A percentile compares a stretch with the other conserved stretches of the same genome.
Evolutionary conservation across 2,113 vertebrate genomes (phyloP).

Genomic region (Neodon shergylaensis): DNA sequence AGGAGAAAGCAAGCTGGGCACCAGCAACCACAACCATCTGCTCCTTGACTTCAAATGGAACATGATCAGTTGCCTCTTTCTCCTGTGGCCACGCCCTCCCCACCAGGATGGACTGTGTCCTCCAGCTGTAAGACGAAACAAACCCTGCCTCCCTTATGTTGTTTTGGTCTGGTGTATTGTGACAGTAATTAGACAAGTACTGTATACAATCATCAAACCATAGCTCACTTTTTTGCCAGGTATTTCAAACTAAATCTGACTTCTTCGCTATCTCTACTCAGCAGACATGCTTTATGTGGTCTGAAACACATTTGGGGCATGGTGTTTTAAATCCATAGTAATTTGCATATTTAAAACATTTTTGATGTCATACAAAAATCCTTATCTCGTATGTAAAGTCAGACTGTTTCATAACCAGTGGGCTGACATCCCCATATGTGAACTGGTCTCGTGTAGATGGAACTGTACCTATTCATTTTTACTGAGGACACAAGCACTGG

Average conservation of each 20-base stretch:
- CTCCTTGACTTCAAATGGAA: background rate
- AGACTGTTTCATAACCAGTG: background rate
- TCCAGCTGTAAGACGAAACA: background rate
- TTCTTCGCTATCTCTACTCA: background rate
- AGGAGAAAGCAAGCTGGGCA: background rate
- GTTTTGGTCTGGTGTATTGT: background rate
- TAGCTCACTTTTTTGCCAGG: background rate
- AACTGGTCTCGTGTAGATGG: background rate
- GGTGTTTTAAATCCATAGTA: background rate
- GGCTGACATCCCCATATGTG: background rate
- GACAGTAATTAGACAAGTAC: background rate
- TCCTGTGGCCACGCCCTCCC: background rate
- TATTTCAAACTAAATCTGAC: background rate
- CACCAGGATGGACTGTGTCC: background rate
- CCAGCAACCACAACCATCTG: background rate
- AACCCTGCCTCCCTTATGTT: background rate
- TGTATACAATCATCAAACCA: background rate
- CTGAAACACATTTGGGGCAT: background rate
- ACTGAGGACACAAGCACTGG: background rate
- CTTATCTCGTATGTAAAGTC: background rate
- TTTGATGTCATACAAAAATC: background rate
- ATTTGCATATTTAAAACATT: background rate
- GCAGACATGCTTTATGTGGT: background rate
- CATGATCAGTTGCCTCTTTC: background rate
- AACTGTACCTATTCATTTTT: background rate